Evolutionary conservation across 35 echinoderm and acorn worm species (phyloP), one percentile per base, ranked within the genome.

Genomic region (Chiridota heheva): DNA sequence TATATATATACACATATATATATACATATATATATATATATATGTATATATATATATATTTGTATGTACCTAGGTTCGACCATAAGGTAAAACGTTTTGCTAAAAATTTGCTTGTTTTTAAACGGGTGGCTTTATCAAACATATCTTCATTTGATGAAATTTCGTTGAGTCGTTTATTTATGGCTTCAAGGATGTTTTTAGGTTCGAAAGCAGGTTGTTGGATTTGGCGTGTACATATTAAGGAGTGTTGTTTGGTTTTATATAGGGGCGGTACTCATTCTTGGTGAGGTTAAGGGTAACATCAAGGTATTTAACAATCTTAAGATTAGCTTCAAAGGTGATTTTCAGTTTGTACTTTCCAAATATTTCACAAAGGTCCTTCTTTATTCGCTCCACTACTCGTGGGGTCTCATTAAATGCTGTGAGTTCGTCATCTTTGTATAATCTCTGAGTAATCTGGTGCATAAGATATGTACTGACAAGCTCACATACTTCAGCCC

Each of bases 291-390:
- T 63, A 16, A 63, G 28, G 28, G 60, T 63, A 12, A 63, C 10
- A 31, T 63, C 60, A 2, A 81, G 59, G 59, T 48, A 81, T 35
- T 63, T 81, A 0, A 66, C 25, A 20, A 81, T 40, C 47, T 66
- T 81, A 7, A 66, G 36, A 28, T 46, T 33, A 28, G 60, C 60
- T n/a, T n/a, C n/a, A n/a, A n/a, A n/a, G n/a, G n/a, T n/a, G n/a
- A n/a, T n/a, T n/a, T n/a, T n/a, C n/a, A n/a, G n/a, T 28, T 63
- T 63, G 39, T 60, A 36, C 37, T 32, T 78, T 32, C 75, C 32
- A 60, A 44, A 81, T 44, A 34, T 65, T 10, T 38, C 29, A 64
- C 20, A 66, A 0, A 40, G 39, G n/a, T n/a, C n/a, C n/a, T n/a
- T n/a, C n/a, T 55, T 55, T 55, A 55, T 55, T 15, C 49, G 49